These are phyloP conservation scores for Bombylius major DNA, from an alignment of 2,888 invertebrate genomes.

Conservation along the genomic window DNA sequence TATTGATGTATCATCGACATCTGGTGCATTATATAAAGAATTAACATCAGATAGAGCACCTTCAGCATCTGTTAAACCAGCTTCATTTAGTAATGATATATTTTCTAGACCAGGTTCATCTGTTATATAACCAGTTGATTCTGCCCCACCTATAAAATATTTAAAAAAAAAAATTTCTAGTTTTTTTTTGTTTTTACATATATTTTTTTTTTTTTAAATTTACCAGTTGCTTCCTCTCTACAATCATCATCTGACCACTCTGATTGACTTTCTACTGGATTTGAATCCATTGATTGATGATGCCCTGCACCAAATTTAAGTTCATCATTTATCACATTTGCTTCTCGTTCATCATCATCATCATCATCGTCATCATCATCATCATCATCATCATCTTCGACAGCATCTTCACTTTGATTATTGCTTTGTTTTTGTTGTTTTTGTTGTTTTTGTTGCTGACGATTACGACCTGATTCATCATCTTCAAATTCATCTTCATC, in stretches of 20 bases:
- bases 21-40: conserved; percentile 59
- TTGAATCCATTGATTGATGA: conserved; percentile 35
- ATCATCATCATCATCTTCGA: conserved; percentile 9
- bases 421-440: background rate
- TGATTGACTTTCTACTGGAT: conserved; percentile 58
- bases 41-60: conserved; percentile 79
- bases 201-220: background rate
- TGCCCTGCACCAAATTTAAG: conserved; percentile 36
- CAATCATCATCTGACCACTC: conserved; percentile 64
- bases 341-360: conserved; percentile 15
- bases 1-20: conserved; percentile 60
- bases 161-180: background rate
- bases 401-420: background rate
- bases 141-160: conserved; percentile 39
- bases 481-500: conserved; percentile 36
- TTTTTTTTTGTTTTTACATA: too few relatives aligned
- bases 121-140: conserved; percentile 74
- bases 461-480: conserved; percentile 27
- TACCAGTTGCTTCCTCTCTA: conserved; percentile 50
- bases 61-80: conserved; percentile 76
- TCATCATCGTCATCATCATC: conserved; percentile 16
- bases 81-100: conserved; percentile 72
- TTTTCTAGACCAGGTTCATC: conserved; percentile 79
- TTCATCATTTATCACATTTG: conserved; percentile 38
- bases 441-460: conserved; percentile 13